phyloP scores from a whole-genome alignment of 1,140 invertebrate species.

The Cydia fagiglandana region DNA sequence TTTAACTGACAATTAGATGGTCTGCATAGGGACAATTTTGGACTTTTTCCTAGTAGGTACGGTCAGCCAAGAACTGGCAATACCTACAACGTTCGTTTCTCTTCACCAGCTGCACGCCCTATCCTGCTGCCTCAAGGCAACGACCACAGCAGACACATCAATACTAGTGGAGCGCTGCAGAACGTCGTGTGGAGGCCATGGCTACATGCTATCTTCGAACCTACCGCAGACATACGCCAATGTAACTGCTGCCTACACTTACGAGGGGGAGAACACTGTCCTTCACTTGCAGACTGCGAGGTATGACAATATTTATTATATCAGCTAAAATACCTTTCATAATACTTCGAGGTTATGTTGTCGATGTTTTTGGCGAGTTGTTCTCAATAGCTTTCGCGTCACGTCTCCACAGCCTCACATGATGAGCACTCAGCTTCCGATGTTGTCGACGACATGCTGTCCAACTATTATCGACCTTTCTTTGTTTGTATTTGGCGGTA shows the following conservation, averaged over 20 bases:
- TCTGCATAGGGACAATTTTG: too few species aligned
- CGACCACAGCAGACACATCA: conserved; percentile 86
- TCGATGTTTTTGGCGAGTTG: too few species aligned
- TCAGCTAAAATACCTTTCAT: too few species aligned
- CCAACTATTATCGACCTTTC: too few species aligned
- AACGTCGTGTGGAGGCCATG: conserved; percentile 94
- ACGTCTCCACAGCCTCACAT: too few species aligned
- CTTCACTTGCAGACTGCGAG: conserved; percentile 93
- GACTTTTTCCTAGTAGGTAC: too few species aligned
- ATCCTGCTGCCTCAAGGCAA: conserved; percentile 93
- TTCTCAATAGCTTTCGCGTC: too few species aligned
- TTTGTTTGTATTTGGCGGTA: too few species aligned
- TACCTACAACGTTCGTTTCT: conserved; percentile 78
- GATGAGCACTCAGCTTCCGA: too few species aligned
- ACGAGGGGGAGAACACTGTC: conserved; percentile 97
- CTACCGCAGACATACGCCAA: conserved; percentile 90
- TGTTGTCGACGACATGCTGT: too few species aligned
- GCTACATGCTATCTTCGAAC: conserved; percentile 92
- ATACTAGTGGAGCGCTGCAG: conserved; percentile 88
- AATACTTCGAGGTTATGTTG: too few species aligned
- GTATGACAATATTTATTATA: conserved; percentile 57
- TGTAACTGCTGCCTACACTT: conserved; percentile 91
- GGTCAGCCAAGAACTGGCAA: not conserved
- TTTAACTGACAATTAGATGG: too few species aligned
- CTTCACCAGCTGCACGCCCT: conserved; percentile 89